phyloP scores from a whole-genome alignment of 2,797 vertebrate species.

The Choloepus didactylus region DNA sequence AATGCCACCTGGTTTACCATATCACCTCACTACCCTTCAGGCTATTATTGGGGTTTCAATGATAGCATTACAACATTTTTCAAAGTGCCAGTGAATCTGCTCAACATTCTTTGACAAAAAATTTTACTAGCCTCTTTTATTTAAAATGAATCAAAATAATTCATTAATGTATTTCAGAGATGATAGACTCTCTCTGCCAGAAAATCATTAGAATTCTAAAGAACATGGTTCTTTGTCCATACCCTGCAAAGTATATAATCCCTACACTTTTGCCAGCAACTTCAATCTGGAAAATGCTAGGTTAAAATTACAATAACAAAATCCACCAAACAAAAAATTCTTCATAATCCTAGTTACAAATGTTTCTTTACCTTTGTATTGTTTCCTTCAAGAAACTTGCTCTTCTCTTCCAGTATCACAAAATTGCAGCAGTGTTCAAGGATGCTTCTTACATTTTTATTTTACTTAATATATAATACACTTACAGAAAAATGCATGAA shows the following conservation, averaged over 20 bases:
- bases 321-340: background rate
- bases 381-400: background rate
- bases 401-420: background rate
- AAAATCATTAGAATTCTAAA: background rate
- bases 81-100: conserved; percentile 65
- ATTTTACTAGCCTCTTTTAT: conserved; percentile 36
- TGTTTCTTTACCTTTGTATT: background rate
- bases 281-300: background rate
- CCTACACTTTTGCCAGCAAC: background rate
- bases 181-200: background rate
- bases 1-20: conserved; percentile 57
- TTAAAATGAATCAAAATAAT: conserved; percentile 67
- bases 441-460: background rate
- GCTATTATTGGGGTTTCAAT: conserved; percentile 22
- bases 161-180: conserved; percentile 57
- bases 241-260: background rate
- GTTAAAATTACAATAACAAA: background rate
- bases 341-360: background rate
- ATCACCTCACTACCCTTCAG: background rate
- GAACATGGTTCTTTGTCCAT: background rate
- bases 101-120: conserved; percentile 67
- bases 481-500: background rate
- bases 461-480: background rate
- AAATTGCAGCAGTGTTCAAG: background rate
- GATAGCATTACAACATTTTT: background rate